phyloP scores from a whole-genome alignment of 1,140 invertebrate species.

The Eupeodes corollae region DNA sequence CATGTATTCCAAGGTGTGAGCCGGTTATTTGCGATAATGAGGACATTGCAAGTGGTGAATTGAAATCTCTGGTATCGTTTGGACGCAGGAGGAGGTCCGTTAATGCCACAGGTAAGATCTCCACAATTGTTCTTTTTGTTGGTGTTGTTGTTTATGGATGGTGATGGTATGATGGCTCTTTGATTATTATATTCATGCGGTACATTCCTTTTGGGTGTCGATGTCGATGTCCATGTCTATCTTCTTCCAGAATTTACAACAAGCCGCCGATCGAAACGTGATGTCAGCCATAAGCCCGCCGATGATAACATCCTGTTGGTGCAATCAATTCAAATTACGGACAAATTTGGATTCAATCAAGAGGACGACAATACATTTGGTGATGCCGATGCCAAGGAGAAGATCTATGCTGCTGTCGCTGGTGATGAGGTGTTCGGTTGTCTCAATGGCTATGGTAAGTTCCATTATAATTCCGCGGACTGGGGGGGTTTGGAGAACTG shows the following conservation, averaged over 20 bases:
- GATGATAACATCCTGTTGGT: constrained; percentile 77
- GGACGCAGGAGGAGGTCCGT: constrained; percentile 47
- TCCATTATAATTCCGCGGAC: neutral
- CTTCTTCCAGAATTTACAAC: constrained; percentile 29
- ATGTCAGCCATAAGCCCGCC: constrained; percentile 35
- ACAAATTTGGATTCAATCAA: constrained; percentile 75
- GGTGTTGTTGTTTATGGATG: too few species aligned
- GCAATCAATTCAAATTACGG: constrained; percentile 83
- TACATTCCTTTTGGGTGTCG: constrained; percentile 9
- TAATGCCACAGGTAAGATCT: constrained; percentile 23
- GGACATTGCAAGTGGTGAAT: constrained; percentile 60
- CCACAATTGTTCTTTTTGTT: too few species aligned
- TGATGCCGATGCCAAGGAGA: constrained; percentile 22
- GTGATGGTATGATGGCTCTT: too few species aligned
- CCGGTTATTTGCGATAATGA: constrained; percentile 76
- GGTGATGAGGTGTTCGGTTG: constrained; percentile 33
- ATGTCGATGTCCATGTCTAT: too few species aligned
- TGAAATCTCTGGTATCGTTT: constrained; percentile 68
- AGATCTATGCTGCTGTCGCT: constrained; percentile 26
- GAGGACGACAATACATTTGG: constrained; percentile 9
- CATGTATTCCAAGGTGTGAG: constrained; percentile 83
- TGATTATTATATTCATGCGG: too few species aligned
- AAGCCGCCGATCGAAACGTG: constrained; percentile 24
- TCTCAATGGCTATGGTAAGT: constrained; percentile 37
- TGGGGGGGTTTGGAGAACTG: too few species aligned